phyloP scores from a whole-genome alignment of 2,888 invertebrate species.

The Ceratothoa steindachneri region DNA sequence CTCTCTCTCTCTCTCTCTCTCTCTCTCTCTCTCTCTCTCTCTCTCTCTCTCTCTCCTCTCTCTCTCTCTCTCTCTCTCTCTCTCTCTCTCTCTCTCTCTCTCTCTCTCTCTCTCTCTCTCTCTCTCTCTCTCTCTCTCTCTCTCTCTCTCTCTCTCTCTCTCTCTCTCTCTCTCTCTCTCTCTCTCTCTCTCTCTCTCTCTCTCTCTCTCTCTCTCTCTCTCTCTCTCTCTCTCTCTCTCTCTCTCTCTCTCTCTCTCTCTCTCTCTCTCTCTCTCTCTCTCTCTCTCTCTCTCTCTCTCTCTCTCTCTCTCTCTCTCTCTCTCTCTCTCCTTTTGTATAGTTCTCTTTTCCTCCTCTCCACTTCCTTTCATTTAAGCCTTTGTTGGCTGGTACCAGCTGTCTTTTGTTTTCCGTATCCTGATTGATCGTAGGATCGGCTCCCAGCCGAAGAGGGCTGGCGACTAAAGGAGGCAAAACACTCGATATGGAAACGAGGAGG shows the following conservation, averaged over 20 bases:
- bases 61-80: background rate
- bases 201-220: background rate
- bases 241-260: background rate
- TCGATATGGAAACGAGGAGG: no score
- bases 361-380: background rate
- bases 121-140: background rate
- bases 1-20: no score
- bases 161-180: background rate
- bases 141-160: background rate
- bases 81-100: background rate
- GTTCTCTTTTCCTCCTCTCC: background rate
- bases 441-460: no score
- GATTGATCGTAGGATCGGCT: no score
- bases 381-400: no score
- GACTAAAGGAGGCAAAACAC: no score
- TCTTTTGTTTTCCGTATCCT: no score
- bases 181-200: background rate
- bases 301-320: background rate
- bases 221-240: background rate
- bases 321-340: background rate
- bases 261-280: background rate
- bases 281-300: background rate
- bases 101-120: background rate
- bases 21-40: no score
- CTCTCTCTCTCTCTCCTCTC: no score